phyloP scores from a whole-genome alignment of 2,113 vertebrate genomes.

The Equus quagga region DNA sequence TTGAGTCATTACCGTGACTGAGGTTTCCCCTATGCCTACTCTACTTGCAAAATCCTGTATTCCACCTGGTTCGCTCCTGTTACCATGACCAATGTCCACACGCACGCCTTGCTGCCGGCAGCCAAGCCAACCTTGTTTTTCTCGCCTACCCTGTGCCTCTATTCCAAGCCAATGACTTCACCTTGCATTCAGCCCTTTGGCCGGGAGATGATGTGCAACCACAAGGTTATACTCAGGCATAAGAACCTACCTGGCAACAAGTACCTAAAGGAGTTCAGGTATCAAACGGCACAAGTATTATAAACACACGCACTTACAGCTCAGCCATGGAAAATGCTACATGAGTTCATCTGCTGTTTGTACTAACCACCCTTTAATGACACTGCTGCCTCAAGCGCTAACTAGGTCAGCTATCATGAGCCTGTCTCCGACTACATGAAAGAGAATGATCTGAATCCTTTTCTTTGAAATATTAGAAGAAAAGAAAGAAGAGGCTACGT shows the following conservation, averaged over 20 bases:
- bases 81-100: background rate
- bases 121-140: background rate
- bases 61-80: background rate
- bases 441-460: background rate
- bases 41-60: background rate
- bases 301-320: background rate
- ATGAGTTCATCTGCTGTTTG: background rate
- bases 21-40: background rate
- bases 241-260: slow-evolving; percentile 33
- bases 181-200: background rate
- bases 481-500: background rate
- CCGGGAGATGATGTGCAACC: background rate
- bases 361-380: background rate
- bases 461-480: background rate
- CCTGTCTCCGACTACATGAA: background rate
- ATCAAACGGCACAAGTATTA: background rate
- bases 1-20: background rate
- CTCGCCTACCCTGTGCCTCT: background rate
- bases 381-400: background rate
- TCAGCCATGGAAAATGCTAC: background rate
- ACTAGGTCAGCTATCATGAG: background rate
- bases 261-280: background rate
- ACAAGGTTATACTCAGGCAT: background rate
- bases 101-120: background rate
- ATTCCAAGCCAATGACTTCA: background rate